These are phyloP conservation scores for Dipodomys spectabilis DNA, from an alignment of 2,113 vertebrate species.

Conservation along the genomic window DNA sequence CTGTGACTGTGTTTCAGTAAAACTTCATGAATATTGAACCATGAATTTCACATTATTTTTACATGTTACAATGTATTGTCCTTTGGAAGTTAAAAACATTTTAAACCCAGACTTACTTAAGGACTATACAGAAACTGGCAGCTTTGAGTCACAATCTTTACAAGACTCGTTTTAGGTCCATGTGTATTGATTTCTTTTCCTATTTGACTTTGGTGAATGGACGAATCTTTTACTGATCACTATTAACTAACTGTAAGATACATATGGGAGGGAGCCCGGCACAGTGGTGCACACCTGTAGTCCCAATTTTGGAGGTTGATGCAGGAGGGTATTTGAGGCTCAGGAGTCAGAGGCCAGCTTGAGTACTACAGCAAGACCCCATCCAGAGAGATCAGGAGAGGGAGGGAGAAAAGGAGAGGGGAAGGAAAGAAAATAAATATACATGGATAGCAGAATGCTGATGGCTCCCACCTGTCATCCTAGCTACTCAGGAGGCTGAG, in stretches of 20 bases:
- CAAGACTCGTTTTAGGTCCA: not conserved
- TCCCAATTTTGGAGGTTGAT: not conserved
- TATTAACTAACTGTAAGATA: constrained; percentile 47
- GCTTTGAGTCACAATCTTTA: not conserved
- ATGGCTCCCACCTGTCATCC: too few relatives aligned
- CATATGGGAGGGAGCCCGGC: not conserved
- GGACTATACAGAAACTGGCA: not conserved
- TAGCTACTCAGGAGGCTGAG: too few relatives aligned
- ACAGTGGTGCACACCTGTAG: not conserved
- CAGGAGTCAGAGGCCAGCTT: not conserved
- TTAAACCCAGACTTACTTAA: constrained; percentile 36
- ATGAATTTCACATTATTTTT: constrained; percentile 50
- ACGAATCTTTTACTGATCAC: constrained; percentile 43
- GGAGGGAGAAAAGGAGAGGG: too few relatives aligned
- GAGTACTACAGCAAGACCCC: too few relatives aligned
- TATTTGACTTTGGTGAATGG: constrained; percentile 8
- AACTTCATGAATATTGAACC: constrained; percentile 30
- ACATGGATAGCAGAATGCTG: too few relatives aligned
- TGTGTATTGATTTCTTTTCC: constrained; percentile 6
- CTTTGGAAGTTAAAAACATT: constrained; percentile 39
- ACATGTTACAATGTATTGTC: constrained; percentile 2
- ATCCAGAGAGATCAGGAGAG: too few relatives aligned
- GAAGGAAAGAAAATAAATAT: too few relatives aligned
- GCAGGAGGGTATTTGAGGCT: not conserved
- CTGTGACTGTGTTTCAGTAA: not conserved